These are phyloP conservation scores for Meandrina meandrites DNA, from an alignment of 92 coral and sea anemone species.

Conservation along the genomic window DNA sequence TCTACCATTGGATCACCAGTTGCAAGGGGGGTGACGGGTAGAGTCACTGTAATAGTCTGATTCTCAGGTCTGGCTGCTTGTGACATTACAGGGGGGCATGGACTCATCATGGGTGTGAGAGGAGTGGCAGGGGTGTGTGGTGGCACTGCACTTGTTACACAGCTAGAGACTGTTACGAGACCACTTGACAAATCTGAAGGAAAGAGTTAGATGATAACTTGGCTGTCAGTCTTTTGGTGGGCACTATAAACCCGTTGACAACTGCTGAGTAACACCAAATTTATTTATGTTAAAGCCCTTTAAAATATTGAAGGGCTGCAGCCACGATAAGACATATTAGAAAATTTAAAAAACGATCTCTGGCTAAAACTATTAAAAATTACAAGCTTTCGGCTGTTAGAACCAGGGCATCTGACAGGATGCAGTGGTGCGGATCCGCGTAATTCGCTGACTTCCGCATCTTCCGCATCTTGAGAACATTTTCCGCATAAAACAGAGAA, in stretches of 20 bases:
- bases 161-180: constrained; percentile 46
- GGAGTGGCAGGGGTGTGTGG: constrained; percentile 85
- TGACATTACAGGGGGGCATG: constrained; percentile 62
- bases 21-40: constrained; percentile 57
- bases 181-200: constrained; percentile 50
- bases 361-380: no score
- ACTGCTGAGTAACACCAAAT: background rate
- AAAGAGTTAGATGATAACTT: background rate
- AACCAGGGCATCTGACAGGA: no score
- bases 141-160: constrained; percentile 64
- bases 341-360: no score
- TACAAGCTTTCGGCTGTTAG: no score
- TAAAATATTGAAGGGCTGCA: no score
- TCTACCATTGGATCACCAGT: constrained; percentile 62
- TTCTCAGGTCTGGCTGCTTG: constrained; percentile 60
- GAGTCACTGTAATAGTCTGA: constrained; percentile 62
- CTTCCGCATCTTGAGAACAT: no score
- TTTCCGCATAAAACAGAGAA: no score
- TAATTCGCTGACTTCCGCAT: no score
- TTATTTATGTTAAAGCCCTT: no score
- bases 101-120: constrained; percentile 76
- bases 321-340: no score
- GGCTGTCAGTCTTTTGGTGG: background rate
- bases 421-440: no score
- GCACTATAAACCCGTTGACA: background rate